These are phyloP conservation scores for Gambelia wislizenii DNA, from an alignment of 2,797 vertebrate genomes.

Conservation along the genomic window DNA sequence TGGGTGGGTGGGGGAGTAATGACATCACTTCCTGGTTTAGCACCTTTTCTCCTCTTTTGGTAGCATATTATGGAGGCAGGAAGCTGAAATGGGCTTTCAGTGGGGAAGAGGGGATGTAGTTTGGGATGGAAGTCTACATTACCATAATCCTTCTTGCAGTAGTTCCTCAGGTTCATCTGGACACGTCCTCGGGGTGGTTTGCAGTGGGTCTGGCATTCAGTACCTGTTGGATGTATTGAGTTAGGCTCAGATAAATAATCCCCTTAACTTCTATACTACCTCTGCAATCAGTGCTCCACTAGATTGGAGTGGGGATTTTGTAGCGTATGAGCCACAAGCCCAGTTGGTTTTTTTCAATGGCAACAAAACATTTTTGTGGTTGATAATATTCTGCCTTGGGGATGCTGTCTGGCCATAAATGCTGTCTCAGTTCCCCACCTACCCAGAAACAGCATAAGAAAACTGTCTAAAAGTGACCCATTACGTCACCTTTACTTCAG, in stretches of 20 bases:
- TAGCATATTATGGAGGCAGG: neutral
- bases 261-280: neutral
- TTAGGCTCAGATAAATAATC: neutral
- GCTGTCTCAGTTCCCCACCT: no score
- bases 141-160: conserved; percentile 92
- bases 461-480: no score
- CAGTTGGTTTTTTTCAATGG: no score
- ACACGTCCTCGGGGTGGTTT: conserved; percentile 85
- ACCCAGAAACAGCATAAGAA: no score
- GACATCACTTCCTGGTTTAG: neutral
- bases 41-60: neutral
- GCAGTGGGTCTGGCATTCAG: conserved; percentile 89
- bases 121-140: conserved; percentile 1
- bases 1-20: neutral
- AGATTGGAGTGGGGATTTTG: neutral
- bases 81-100: neutral
- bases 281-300: neutral
- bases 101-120: neutral
- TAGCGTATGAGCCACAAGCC: no score
- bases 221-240: conserved; percentile 72
- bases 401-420: no score
- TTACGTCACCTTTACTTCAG: no score
- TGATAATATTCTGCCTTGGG: no score
- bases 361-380: no score
- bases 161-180: conserved; percentile 88